These are phyloP conservation scores for Caenorhabditis sp. DNA, from an alignment of 2,888 invertebrate genomes.

Conservation along the genomic window DNA sequence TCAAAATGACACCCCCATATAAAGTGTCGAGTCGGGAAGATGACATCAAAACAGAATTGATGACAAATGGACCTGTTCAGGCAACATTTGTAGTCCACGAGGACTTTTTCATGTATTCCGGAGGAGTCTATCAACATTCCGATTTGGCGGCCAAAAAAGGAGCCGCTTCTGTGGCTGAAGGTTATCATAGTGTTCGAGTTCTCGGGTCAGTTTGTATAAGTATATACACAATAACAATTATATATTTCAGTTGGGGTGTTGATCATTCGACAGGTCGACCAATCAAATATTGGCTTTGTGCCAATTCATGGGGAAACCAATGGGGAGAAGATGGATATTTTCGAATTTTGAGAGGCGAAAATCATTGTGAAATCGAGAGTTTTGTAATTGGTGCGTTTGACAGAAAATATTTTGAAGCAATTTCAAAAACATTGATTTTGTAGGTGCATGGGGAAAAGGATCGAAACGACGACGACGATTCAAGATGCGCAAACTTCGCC, in stretches of 20 bases:
- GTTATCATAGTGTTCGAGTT: constrained; percentile 87
- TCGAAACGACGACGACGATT: constrained; percentile 59
- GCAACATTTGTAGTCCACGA: constrained; percentile 88
- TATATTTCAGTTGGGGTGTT: constrained; percentile 80
- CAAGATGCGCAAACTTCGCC: constrained; percentile 60
- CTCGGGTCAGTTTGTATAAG: constrained; percentile 76
- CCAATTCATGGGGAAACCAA: constrained; percentile 89
- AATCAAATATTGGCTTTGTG: constrained; percentile 86
- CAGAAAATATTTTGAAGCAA: too few relatives aligned
- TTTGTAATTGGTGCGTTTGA: constrained; percentile 80
- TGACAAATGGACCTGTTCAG: constrained; percentile 86
- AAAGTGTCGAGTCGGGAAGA: constrained; percentile 73
- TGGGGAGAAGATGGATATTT: constrained; percentile 94
- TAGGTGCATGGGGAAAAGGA: constrained; percentile 62
- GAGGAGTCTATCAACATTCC: constrained; percentile 80
- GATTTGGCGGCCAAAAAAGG: constrained; percentile 60
- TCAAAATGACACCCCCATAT: constrained; percentile 73
- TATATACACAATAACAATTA: background rate
- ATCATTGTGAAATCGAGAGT: constrained; percentile 89
- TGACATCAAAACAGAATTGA: constrained; percentile 90
- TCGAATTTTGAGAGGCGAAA: constrained; percentile 82
- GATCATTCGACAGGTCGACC: constrained; percentile 75
- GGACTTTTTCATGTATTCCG: constrained; percentile 89
- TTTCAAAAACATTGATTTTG: too few relatives aligned
- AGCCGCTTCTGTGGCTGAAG: constrained; percentile 68